Percentiles rank a stretch among this genome's conserved stretches.
Evolutionary conservation across 2,797 vertebrate genomes (phyloP).

Genomic region (Gymnoscopelus braueri): DNA sequence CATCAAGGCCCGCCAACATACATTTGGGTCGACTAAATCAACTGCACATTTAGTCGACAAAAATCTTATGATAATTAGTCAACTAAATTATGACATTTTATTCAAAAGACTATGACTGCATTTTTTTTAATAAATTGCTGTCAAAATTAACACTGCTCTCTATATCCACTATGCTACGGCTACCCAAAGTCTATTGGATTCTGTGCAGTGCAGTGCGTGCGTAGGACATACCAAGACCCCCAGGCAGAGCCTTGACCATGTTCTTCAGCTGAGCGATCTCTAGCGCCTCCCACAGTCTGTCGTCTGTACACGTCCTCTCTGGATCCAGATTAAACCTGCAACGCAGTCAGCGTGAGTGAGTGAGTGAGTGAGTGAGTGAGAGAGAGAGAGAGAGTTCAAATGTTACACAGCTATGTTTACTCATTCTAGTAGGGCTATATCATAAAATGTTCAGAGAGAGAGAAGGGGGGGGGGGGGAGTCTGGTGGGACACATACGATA

Average conservation of each 20-base stretch:
- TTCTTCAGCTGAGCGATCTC: slow-evolving; percentile 99
- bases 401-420: no score
- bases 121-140: no score
- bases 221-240: slow-evolving; percentile 82
- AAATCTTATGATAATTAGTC: no score
- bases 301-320: slow-evolving; percentile 91
- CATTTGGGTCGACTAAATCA: no score
- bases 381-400: not conserved
- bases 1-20: no score
- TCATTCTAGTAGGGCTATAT: not conserved
- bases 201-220: no score
- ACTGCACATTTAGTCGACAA: no score
- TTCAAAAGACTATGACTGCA: no score
- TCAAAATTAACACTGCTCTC: no score
- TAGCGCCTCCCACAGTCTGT: slow-evolving; percentile 97
- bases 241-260: slow-evolving; percentile 94
- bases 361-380: slow-evolving; percentile 1
- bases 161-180: no score
- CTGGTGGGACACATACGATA: not conserved
- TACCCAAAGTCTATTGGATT: no score
- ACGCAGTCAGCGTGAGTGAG: not conserved
- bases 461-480: not conserved
- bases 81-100: no score
- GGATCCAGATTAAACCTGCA: slow-evolving; percentile 96
- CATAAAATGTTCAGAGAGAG: not conserved